Conservation (phyloP, 2,113 vertebrate genomes). For the Paracanthobrama guichenoti region DNA sequence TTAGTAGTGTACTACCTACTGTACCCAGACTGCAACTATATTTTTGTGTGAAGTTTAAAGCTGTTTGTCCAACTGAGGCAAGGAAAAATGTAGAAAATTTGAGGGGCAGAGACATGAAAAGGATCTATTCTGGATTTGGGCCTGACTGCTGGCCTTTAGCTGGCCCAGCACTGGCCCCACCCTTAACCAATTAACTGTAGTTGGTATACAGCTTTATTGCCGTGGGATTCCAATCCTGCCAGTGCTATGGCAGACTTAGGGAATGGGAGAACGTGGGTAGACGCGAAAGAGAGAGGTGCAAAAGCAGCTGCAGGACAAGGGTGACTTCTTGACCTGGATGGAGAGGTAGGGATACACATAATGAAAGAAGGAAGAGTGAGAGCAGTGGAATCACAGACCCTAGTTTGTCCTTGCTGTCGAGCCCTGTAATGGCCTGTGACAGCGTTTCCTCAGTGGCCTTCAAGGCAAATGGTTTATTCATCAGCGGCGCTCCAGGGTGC, state of each 20-base stretch:
- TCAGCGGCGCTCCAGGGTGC: conserved; percentile 60
- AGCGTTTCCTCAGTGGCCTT: conserved; percentile 63
- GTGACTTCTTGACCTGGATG: conserved; percentile 43
- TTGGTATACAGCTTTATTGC: conserved; percentile 60
- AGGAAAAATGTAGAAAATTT: conserved; percentile 54
- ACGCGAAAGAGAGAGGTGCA: conserved; percentile 36
- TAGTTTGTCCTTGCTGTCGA: conserved; percentile 58
- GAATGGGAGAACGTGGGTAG: conserved; percentile 18
- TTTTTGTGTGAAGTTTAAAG: conserved; percentile 28
- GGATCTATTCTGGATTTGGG: conserved; percentile 50
- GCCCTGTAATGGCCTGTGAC: conserved; percentile 71
- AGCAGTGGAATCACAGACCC: conserved; percentile 53
- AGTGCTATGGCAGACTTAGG: conserved; percentile 65
- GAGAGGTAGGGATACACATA: background rate
- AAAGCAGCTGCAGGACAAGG: conserved; percentile 33
- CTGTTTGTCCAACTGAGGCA: conserved; percentile 32
- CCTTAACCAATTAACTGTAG: conserved; percentile 59
- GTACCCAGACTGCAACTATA: conserved; percentile 20
- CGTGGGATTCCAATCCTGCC: conserved; percentile 63
- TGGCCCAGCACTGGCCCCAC: conserved; percentile 31
- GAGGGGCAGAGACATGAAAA: conserved; percentile 37
- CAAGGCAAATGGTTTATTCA: conserved; percentile 73
- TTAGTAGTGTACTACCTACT: conserved; percentile 16
- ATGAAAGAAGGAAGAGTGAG: conserved; percentile 47
- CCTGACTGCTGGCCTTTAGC: conserved; percentile 49